These are phyloP conservation scores for Scarus forsteni DNA, from an alignment of 2,797 vertebrate genomes.

Conservation along the genomic window DNA sequence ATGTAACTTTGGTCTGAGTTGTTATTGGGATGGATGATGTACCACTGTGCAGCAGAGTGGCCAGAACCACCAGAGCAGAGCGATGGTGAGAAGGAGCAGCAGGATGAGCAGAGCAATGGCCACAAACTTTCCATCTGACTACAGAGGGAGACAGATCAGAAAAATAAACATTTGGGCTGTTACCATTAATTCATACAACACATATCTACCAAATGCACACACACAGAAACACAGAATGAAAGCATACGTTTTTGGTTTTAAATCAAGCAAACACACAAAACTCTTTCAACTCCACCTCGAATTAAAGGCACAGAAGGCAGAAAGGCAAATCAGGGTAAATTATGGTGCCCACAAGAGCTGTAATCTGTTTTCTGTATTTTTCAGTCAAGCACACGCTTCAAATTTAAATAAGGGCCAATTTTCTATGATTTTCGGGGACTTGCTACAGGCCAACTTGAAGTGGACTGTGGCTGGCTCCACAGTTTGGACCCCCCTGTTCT, in stretches of 20 bases:
- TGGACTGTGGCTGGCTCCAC: too few species aligned
- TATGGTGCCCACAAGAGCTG: too few species aligned
- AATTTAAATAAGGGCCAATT: too few species aligned
- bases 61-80: constrained; percentile 99
- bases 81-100: constrained; percentile 90
- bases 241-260: background rate
- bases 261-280: background rate
- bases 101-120: constrained; percentile 93
- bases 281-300: too few species aligned
- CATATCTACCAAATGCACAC: too few species aligned
- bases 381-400: too few species aligned
- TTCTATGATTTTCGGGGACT: too few species aligned
- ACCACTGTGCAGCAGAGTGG: constrained; percentile 99
- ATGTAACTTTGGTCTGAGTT: background rate
- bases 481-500: too few species aligned
- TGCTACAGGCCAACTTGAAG: too few species aligned
- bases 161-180: background rate
- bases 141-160: constrained; percentile 6
- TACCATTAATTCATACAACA: background rate
- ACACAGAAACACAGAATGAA: background rate
- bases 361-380: too few species aligned
- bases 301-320: too few species aligned
- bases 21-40: constrained; percentile 57
- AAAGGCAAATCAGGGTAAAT: too few species aligned
- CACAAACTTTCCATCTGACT: constrained; percentile 96